Percentiles rank a stretch among this genome's conserved stretches.
Evolutionary conservation across 92 coral and sea anemone species (phyloP).

Genomic region (Porites rus): DNA sequence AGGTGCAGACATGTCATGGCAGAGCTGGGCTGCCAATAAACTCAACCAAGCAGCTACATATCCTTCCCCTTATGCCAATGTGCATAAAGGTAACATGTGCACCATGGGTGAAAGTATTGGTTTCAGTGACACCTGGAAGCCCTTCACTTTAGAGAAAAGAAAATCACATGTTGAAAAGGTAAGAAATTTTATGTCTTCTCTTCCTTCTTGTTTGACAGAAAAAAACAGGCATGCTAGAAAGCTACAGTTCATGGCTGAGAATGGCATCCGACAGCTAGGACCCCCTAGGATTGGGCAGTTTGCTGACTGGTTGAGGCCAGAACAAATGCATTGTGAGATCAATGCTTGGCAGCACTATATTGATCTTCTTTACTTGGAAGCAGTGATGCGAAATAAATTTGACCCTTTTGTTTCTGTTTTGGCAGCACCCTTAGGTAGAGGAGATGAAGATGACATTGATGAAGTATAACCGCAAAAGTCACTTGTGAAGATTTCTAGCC

Average conservation of each 20-base stretch:
- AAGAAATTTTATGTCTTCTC: constrained; percentile 15
- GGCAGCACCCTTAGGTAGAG: constrained; percentile 48
- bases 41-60: constrained; percentile 49
- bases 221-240: constrained; percentile 9
- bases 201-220: neutral
- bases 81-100: constrained; percentile 42
- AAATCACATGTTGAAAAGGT: constrained; percentile 20
- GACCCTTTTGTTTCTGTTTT: constrained; percentile 50
- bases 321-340: constrained; percentile 67
- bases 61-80: constrained; percentile 53
- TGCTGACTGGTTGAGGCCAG: constrained; percentile 55
- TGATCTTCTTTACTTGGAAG: constrained; percentile 44
- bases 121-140: constrained; percentile 20
- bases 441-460: constrained; percentile 1
- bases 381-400: constrained; percentile 28
- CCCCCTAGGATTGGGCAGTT: constrained; percentile 52
- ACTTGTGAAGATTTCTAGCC: neutral
- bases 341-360: constrained; percentile 62
- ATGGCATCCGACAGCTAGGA: constrained; percentile 57
- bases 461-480: neutral
- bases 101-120: constrained; percentile 58
- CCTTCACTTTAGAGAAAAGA: constrained; percentile 38
- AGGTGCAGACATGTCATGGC: constrained; percentile 52
- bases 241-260: constrained; percentile 55
- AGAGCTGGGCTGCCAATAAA: constrained; percentile 54